Conservation (phyloP, 2,797 vertebrate species). For the Apogon talboti region DNA sequence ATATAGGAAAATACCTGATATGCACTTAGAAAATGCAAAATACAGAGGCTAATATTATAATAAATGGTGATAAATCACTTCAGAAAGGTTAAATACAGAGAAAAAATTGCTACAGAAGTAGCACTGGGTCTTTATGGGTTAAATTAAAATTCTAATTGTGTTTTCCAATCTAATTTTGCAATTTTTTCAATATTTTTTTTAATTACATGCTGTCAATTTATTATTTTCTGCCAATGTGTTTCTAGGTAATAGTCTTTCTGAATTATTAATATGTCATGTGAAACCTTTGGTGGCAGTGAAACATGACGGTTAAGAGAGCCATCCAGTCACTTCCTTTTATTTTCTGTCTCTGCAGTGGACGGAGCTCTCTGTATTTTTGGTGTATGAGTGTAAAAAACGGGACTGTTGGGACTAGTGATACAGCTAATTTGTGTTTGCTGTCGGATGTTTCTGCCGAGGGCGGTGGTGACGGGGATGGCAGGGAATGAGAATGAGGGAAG, state of each 20-base stretch:
- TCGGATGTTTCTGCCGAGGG: constrained; percentile 26
- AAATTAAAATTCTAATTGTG: constrained; percentile 47
- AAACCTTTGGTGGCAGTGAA: constrained; percentile 45
- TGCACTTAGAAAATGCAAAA: too few relatives aligned
- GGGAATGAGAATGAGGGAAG: constrained; percentile 67
- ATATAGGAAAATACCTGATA: too few relatives aligned
- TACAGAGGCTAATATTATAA: too few relatives aligned
- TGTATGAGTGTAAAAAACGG: constrained; percentile 33
- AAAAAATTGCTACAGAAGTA: too few relatives aligned
- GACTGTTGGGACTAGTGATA: constrained; percentile 31
- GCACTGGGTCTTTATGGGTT: neutral
- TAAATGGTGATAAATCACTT: too few relatives aligned
- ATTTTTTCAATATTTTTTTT: constrained; percentile 41
- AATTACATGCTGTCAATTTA: constrained; percentile 51
- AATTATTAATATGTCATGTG: constrained; percentile 56
- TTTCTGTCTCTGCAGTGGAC: neutral
- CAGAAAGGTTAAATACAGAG: too few relatives aligned
- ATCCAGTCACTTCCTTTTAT: constrained; percentile 12
- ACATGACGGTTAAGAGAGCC: constrained; percentile 28
- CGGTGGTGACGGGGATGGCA: constrained; percentile 27
- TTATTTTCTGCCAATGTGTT: constrained; percentile 44
- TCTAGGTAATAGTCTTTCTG: constrained; percentile 29
- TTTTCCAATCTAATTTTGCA: constrained; percentile 54
- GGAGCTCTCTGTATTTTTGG: constrained; percentile 13
- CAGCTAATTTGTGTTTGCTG: constrained; percentile 53